These are phyloP conservation scores for Lepidocolaptes lacrymiger DNA, from an alignment of 2,797 vertebrate genomes.

Conservation along the genomic window DNA sequence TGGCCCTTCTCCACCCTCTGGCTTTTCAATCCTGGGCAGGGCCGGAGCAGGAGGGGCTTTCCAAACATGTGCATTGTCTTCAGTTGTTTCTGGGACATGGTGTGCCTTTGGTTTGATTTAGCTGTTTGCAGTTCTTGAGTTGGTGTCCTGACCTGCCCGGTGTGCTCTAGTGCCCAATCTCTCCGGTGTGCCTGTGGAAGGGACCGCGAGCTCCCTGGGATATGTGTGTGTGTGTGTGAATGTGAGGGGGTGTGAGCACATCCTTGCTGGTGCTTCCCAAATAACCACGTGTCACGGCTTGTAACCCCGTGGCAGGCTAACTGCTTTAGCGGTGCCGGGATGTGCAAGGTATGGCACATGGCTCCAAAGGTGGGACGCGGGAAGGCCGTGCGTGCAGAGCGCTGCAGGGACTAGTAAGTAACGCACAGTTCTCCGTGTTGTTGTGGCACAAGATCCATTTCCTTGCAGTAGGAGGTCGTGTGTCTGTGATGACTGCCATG, in stretches of 20 bases:
- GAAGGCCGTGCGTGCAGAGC: not conserved
- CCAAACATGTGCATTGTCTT: not conserved
- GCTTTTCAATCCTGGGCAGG: not conserved
- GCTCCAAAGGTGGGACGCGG: conserved; percentile 21
- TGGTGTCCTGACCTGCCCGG: not conserved
- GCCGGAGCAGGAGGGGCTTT: not conserved
- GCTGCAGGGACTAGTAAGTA: conserved; percentile 26
- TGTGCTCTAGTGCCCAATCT: not conserved
- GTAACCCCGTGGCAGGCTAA: conserved; percentile 39
- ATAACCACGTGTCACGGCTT: conserved; percentile 46
- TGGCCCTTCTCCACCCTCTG: not conserved
- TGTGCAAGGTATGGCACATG: conserved; percentile 9
- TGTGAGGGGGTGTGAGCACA: not conserved
- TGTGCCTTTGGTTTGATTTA: not conserved
- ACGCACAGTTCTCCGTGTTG: not conserved
- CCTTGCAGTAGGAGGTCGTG: not conserved
- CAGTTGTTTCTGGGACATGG: not conserved
- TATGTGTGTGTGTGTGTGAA: not conserved
- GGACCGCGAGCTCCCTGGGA: not conserved
- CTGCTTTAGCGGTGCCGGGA: conserved; percentile 27
- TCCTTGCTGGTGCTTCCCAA: not conserved
- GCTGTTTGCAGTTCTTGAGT: not conserved
- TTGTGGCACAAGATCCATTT: conserved; percentile 35
- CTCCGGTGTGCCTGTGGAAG: not conserved
- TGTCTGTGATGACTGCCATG: conserved; percentile 41